Evolutionary conservation across 2,888 invertebrate species (phyloP).

Genomic region (Drosophila dives): DNA sequence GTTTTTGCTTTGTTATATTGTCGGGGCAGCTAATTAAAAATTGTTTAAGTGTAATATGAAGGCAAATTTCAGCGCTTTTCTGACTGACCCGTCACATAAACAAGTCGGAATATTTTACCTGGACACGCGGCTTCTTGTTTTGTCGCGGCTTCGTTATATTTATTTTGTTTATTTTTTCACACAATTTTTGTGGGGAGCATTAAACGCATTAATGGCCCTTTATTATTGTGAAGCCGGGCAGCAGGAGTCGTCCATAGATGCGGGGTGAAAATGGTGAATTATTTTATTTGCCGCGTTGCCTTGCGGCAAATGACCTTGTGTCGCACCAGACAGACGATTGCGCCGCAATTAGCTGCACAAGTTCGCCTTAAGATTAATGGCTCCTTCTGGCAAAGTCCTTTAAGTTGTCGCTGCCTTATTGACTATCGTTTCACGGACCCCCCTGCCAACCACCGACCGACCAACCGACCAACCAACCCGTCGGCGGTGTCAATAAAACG

Average conservation of each 20-base stretch:
- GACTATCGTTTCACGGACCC: constrained; percentile 31
- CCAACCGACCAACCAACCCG: constrained; percentile 12
- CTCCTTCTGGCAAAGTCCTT: constrained; percentile 57
- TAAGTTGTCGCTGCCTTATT: constrained; percentile 60
- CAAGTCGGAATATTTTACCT: constrained; percentile 56
- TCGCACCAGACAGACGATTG: constrained; percentile 55
- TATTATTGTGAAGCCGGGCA: constrained; percentile 53
- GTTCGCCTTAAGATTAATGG: constrained; percentile 73
- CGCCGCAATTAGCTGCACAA: constrained; percentile 77
- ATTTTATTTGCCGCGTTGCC: constrained; percentile 13
- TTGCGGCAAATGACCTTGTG: constrained; percentile 59
- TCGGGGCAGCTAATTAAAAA: constrained; percentile 74
- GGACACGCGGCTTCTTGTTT: constrained; percentile 14
- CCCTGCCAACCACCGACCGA: constrained; percentile 3
- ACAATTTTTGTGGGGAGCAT: constrained; percentile 53
- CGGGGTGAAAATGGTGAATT: constrained; percentile 7
- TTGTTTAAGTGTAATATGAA: constrained; percentile 69
- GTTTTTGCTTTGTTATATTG: constrained; percentile 42
- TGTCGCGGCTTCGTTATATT: constrained; percentile 2
- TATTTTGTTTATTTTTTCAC: neutral
- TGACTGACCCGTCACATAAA: constrained; percentile 51
- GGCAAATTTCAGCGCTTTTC: constrained; percentile 53
- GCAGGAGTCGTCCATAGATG: constrained; percentile 21
- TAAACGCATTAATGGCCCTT: constrained; percentile 68
- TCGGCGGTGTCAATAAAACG: constrained; percentile 73